Evolutionary conservation across 2,888 invertebrate species (phyloP).

Genomic region (Callosobruchus maculatus): DNA sequence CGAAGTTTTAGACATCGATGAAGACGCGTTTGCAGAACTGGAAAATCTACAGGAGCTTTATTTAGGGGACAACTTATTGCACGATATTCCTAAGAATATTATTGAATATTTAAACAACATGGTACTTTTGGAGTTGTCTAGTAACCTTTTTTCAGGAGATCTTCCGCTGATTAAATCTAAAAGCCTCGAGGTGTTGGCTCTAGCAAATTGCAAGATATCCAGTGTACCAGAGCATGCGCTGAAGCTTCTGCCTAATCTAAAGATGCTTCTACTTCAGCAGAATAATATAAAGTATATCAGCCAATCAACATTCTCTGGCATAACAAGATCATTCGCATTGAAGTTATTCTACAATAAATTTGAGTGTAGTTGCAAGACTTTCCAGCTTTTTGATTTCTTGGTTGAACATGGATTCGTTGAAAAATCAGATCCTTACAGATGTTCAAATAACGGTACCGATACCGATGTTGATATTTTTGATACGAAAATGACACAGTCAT

Average conservation of each 20-base stretch:
- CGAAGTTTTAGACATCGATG: slow-evolving; percentile 35
- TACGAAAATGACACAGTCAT: slow-evolving; percentile 12
- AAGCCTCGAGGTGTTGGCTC: slow-evolving; percentile 37
- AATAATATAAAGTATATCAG: slow-evolving; percentile 39
- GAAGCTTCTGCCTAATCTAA: slow-evolving; percentile 36
- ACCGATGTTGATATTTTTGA: slow-evolving; percentile 29
- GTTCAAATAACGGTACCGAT: slow-evolving; percentile 19
- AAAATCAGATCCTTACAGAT: slow-evolving; percentile 29
- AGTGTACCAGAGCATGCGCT: slow-evolving; percentile 32
- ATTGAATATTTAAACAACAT: slow-evolving; percentile 36
- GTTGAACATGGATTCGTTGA: slow-evolving; percentile 26
- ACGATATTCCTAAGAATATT: slow-evolving; percentile 32
- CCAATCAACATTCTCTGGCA: slow-evolving; percentile 30
- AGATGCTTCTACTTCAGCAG: slow-evolving; percentile 36
- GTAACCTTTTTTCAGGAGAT: slow-evolving; percentile 36
- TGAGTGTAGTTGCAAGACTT: slow-evolving; percentile 37
- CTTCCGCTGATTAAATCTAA: slow-evolving; percentile 38
- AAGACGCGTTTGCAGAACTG: slow-evolving; percentile 35
- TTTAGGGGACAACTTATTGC: slow-evolving; percentile 39
- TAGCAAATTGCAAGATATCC: slow-evolving; percentile 39
- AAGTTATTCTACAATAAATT: slow-evolving; percentile 37
- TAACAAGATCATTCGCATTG: slow-evolving; percentile 27
- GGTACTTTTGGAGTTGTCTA: slow-evolving; percentile 38
- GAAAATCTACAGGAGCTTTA: slow-evolving; percentile 41
- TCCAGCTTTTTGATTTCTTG: slow-evolving; percentile 35